phyloP scores from a whole-genome alignment of 1,140 invertebrate genomes.

The Drusus annulatus region DNA sequence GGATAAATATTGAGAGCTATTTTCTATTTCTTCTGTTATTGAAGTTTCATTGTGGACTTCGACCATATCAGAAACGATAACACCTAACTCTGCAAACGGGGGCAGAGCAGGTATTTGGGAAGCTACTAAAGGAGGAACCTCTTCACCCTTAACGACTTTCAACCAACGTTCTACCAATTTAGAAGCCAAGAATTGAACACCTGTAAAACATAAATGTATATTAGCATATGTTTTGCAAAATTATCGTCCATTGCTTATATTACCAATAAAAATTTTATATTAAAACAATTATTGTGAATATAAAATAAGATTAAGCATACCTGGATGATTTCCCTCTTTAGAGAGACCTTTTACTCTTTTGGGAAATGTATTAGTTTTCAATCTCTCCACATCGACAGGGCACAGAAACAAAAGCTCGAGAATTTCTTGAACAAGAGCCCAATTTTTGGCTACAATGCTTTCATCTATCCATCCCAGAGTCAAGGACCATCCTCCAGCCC shows the following conservation, averaged over 20 bases:
- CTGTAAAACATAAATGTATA: conserved; percentile 66
- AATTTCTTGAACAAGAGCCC: conserved; percentile 88
- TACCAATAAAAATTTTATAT: not conserved
- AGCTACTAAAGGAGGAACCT: conserved; percentile 64
- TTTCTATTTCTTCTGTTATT: conserved; percentile 10
- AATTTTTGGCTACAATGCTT: conserved; percentile 86
- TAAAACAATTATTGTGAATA: too few relatives aligned
- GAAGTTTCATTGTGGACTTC: conserved; percentile 3
- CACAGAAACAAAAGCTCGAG: conserved; percentile 86
- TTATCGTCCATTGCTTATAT: not conserved
- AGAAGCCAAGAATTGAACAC: conserved; percentile 80
- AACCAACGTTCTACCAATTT: conserved; percentile 93
- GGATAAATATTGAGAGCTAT: not conserved
- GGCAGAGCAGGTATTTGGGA: conserved; percentile 61
- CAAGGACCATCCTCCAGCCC: conserved; percentile 90
- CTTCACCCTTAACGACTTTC: conserved; percentile 84
- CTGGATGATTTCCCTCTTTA: conserved; percentile 84
- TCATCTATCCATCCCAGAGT: conserved; percentile 91
- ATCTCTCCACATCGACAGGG: conserved; percentile 89
- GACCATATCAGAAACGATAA: conserved; percentile 2
- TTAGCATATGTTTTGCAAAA: not conserved
- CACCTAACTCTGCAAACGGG: conserved; percentile 3
- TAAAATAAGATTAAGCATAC: conserved; percentile 68
- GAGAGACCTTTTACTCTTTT: conserved; percentile 92
- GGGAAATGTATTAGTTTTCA: conserved; percentile 93